Evolutionary conservation across 2,113 vertebrate genomes (phyloP).

Genomic region (Petrocephalus zakoni): DNA sequence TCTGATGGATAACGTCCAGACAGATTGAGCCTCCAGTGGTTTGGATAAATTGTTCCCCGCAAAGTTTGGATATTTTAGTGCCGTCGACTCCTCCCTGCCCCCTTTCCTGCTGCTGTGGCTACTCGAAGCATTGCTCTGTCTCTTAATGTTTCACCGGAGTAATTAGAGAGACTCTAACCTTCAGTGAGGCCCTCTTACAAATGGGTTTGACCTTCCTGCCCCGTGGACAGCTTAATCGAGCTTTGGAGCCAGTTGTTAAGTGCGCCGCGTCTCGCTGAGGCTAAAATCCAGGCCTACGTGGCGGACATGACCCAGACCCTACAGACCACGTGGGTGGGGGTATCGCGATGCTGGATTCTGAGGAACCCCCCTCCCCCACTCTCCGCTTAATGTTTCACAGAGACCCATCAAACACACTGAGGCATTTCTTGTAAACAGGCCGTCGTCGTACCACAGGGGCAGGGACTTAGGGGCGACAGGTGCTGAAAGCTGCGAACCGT

Average conservation of each 20-base stretch:
- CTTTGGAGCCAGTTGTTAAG: conserved; percentile 14
- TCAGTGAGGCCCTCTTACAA: conserved; percentile 9
- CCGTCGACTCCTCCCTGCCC: not conserved
- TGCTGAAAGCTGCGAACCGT: conserved; percentile 78
- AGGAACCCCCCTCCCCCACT: not conserved
- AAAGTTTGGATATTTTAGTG: conserved; percentile 46
- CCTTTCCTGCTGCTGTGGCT: not conserved
- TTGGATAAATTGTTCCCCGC: conserved; percentile 49
- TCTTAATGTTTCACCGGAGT: conserved; percentile 5
- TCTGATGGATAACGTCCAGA: conserved; percentile 53
- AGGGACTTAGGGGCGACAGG: conserved; percentile 53
- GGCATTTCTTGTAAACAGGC: conserved; percentile 66
- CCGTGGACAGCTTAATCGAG: conserved; percentile 34
- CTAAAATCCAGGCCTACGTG: not conserved
- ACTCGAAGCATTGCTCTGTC: not conserved
- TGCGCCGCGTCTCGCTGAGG: not conserved
- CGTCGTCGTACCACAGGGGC: conserved; percentile 44
- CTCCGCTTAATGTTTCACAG: conserved; percentile 49
- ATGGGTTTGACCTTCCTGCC: conserved; percentile 46
- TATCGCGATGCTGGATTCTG: not conserved
- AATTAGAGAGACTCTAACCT: conserved; percentile 14
- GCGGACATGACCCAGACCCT: conserved; percentile 61
- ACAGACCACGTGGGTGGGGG: conserved; percentile 21
- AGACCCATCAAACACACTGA: conserved; percentile 61
- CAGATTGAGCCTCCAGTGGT: conserved; percentile 42